These are phyloP conservation scores for Raphicerus campestris DNA, from an alignment of 2,113 vertebrate species.

Conservation along the genomic window DNA sequence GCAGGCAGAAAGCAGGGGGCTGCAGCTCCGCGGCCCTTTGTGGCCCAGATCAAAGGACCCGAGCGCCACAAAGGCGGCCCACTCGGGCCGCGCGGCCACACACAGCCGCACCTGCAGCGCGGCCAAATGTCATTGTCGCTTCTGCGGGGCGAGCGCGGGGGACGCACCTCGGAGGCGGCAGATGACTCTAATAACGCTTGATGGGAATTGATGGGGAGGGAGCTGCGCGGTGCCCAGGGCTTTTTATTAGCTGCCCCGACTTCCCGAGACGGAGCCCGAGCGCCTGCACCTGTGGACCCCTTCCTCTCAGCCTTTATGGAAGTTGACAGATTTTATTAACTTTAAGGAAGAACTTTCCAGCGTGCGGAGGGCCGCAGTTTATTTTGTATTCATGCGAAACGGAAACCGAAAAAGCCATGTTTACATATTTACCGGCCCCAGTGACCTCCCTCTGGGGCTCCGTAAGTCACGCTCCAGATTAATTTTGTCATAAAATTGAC, in stretches of 20 bases:
- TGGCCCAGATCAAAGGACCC: constrained; percentile 89
- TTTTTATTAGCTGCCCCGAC: constrained; percentile 82
- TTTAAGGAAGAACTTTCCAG: constrained; percentile 82
- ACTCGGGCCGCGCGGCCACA: constrained; percentile 81
- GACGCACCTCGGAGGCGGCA: constrained; percentile 80
- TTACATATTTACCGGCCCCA: constrained; percentile 71
- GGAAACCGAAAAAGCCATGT: constrained; percentile 65
- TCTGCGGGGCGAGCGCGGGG: constrained; percentile 80
- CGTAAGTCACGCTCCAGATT: constrained; percentile 44
- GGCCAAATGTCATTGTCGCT: constrained; percentile 85
- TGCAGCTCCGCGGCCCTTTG: constrained; percentile 85
- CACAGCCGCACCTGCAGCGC: constrained; percentile 88
- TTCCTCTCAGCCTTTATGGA: constrained; percentile 79
- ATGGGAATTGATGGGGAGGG: constrained; percentile 82
- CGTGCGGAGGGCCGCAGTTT: constrained; percentile 73
- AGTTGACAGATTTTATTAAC: constrained; percentile 87
- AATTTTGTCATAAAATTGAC: constrained; percentile 67
- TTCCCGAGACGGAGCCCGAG: constrained; percentile 72
- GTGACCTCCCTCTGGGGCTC: constrained; percentile 59
- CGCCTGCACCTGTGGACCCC: constrained; percentile 82
- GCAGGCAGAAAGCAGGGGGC: constrained; percentile 69
- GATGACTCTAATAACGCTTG: constrained; percentile 81
- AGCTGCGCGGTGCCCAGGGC: constrained; percentile 74
- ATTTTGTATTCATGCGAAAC: constrained; percentile 71
- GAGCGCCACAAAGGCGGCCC: constrained; percentile 87